Evolutionary conservation across 1,140 invertebrate species (phyloP), one percentile per base, ranked within the genome.

Genomic region (Drosophila paulistorum): DNA sequence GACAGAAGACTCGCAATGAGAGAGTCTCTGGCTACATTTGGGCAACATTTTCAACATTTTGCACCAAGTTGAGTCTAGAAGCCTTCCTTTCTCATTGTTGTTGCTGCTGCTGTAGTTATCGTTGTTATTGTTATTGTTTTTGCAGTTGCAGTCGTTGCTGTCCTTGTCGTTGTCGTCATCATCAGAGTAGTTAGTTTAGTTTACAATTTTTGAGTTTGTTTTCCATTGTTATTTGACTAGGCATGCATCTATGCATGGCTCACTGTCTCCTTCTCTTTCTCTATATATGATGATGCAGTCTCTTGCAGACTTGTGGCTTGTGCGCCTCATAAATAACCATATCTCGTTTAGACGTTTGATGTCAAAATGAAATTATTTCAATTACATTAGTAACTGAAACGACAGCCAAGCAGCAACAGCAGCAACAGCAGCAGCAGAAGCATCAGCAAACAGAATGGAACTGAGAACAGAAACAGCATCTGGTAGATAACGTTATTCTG

Each of bases 321-420:
- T 73, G 57, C 63, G 63, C 58, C 71, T 85, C 82, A 87, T 79
- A 87, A 87, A 87, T 87, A 87, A 77, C 57, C 61, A 82, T 67
- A 77, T 73, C 61, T 68, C 68, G 66, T 83, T 71, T 77, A 58
- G 68, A 35, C 60, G 60, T 78, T 71, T 66, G 63, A 77, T 80
- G 83, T 82, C 79, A 69, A 76, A 86, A 87, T 77, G 61, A 79
- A 77, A 79, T 83, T 83, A 86, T 86, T 86, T 86, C 84, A 81
- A 87, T 87, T 87, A 80, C 83, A 86, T 86, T 79, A 83, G 83
- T 72, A 83, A 80, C 71, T 51, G 79, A 70, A 71, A 41, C 65
- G 59, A 64, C 70, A 74, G 64, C 26, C 26, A 30, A 30, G 26
- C 55, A 83, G 17, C 42, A 45, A 0, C 1, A 23, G 23, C 23